Evolutionary conservation across 2,888 invertebrate genomes (phyloP).

Genomic region (Zeuzera pyrina): DNA sequence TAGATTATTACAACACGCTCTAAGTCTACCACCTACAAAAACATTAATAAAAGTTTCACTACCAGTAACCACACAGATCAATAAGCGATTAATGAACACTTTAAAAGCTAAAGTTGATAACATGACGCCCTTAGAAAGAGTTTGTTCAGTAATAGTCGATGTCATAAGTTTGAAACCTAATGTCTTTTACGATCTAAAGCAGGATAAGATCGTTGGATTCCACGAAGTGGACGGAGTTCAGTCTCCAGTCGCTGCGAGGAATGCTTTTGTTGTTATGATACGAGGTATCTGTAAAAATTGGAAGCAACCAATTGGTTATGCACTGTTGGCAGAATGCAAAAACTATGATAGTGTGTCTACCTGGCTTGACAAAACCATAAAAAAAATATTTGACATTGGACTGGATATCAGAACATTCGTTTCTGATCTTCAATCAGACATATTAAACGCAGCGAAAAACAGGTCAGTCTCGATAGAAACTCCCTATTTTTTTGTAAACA

Average conservation of each 20-base stretch:
- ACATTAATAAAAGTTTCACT: conserved; percentile 1
- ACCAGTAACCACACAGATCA: not conserved
- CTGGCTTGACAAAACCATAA: not conserved
- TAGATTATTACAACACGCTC: not conserved
- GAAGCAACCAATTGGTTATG: conserved; percentile 3
- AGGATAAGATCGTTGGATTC: conserved; percentile 10
- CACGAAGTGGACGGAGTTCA: conserved; percentile 7
- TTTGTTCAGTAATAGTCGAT: conserved; percentile 1
- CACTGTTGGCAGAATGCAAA: not conserved
- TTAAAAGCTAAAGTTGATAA: conserved; percentile 3
- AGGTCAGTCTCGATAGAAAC: conserved; percentile 15
- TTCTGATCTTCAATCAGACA: conserved; percentile 12
- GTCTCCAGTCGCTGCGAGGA: not conserved
- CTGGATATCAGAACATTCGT: not conserved
- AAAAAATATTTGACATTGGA: conserved; percentile 1
- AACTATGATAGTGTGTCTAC: not conserved
- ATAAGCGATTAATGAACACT: not conserved
- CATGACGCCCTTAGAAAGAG: not conserved
- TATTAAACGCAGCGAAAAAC: conserved; percentile 14
- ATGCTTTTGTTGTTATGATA: not conserved
- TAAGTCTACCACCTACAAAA: conserved; percentile 2
- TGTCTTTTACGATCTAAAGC: conserved; percentile 5
- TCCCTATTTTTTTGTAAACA: conserved; percentile 21
- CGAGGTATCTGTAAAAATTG: conserved; percentile 5
- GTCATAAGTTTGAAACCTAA: conserved; percentile 5